Base-by-base conservation (phyloP, 2,888 invertebrate genomes). In the Chymomyza amoena region DNA sequence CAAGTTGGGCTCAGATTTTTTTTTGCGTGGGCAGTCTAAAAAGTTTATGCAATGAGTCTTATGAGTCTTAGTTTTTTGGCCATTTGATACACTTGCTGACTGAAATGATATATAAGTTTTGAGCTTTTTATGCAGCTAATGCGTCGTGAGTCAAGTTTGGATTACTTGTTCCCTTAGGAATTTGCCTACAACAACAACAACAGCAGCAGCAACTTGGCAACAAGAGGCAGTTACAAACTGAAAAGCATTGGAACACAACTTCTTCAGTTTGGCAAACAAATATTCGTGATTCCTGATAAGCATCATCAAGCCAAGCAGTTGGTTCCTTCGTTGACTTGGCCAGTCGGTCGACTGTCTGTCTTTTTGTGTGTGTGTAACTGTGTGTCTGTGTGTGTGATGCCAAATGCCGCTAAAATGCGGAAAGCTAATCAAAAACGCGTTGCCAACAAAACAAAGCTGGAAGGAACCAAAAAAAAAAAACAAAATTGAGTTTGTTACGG, bases 201-300 rank as follows among this genome's bases (percentile, higher is more conserved):
- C 59, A 10, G 63, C 51, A 64, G 18, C 66, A 68, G 72, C 28
- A 63, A 56, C 16, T 13, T 15, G 4, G 39, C 39, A 72, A 56
- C 45, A 56, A 64, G 56, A 54, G 52, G 54, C 64, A 59, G 25
- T 45, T 54, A 18, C 66, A 69, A 73, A 71, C 66, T 61, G 67
- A 73, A 80, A 88, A 74, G 75, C 71, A 86, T 81, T 88, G 67
- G 81, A 84, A 88, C 87, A 86, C 85, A 88, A 88, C 87, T 87
- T 87, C 89, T 87, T 83, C 76, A 84, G 81, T 87, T 85, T 82
- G 68, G 75, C 80, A 86, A 90, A 89, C 90, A 90, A 91, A 90
- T 90, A 90, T 90, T 91, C 91, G 91, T 91, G 91, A 91, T 91
- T 89, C 88, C 89, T 89, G 91, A 91, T 91, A 91, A 91, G 86